Conservation (phyloP, 2,888 invertebrate genomes). For the Pammene aurita region DNA sequence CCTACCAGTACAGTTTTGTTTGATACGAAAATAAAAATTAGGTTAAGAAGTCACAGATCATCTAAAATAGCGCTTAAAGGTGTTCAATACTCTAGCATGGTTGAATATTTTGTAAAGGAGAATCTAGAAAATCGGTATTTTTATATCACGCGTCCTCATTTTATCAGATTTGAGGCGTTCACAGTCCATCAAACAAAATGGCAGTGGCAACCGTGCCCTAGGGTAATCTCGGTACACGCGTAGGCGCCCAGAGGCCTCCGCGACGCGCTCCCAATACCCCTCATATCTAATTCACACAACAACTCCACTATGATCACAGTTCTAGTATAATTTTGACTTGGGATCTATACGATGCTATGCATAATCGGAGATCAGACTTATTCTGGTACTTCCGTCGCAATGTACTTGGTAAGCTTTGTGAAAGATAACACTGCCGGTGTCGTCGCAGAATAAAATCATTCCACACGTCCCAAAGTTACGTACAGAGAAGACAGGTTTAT, state of each 20-base stretch:
- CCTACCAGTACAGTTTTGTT: too few relatives aligned
- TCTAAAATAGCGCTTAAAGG: too few relatives aligned
- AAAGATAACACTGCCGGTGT: conserved; percentile 2
- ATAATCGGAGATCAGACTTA: neutral
- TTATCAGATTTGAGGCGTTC: conserved; percentile 51
- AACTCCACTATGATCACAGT: conserved; percentile 1
- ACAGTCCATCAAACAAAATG: conserved; percentile 52
- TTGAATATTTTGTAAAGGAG: neutral
- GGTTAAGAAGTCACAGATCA: too few relatives aligned
- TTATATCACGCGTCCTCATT: conserved; percentile 24
- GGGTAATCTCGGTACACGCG: conserved; percentile 57
- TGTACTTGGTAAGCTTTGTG: neutral
- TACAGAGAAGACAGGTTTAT: conserved; percentile 3
- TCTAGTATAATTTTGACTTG: neutral
- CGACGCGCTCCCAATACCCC: conserved; percentile 17
- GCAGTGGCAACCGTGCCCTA: conserved; percentile 53
- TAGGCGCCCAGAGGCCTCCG: conserved; percentile 15
- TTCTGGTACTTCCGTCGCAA: neutral
- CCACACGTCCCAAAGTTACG: conserved; percentile 7
- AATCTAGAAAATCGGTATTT: conserved; percentile 23
- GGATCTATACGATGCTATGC: neutral
- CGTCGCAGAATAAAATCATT: conserved; percentile 21
- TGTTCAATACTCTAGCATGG: neutral
- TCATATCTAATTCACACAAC: conserved; percentile 1
- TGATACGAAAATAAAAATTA: too few relatives aligned